Base-by-base conservation (phyloP, 1,140 invertebrate genomes). In the Brachionus sp. region DNA sequence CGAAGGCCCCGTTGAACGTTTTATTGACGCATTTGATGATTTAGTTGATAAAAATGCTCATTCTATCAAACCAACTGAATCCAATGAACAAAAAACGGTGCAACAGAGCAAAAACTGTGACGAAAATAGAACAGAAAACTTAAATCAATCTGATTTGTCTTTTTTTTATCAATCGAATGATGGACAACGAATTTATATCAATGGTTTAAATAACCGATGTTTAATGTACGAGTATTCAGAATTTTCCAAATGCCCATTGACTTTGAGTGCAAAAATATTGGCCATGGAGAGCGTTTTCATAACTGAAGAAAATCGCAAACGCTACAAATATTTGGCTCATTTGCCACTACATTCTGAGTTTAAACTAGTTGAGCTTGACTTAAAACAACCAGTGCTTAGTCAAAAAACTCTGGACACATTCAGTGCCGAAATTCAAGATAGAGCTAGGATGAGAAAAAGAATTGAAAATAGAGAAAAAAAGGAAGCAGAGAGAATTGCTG, bases 131-230 rank as follows among this genome's bases (percentile, higher is more conserved):
- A 7, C 13, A 13, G 16, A 37, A 62, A 37, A 46, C 12, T 13
- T 35, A 4, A 23, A 25, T 57, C 5, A 10, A 82, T 66, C 62
- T 73, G 37, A 84, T 33, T 82, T 83, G 73, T 83, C 37, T 77
- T 84, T 84, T 53, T 85, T 85, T 64, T 85, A 85, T 84, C 77
- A 86, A 88, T 88, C 89, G 57, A 86, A 84, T 42, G 95, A 96
- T 90, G 95, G 95, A 0, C 95, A 97, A 88, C 93, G 95, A 86
- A 92, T 97, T 33, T 98, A 95, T 88, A 88, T 98, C 64, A 94
- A 97, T 90, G 92, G 94, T 3, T 88, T 98, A 84, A 98, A 98
- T 89, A 92, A 94, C 2, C 93, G 93, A 73, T 96, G 97, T 92
- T 88, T 98, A 84, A 93, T 94, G 86, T 91, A 92, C 62, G 92